Conservation (phyloP, 2,797 vertebrate genomes). For the Sorex maritimensis region DNA sequence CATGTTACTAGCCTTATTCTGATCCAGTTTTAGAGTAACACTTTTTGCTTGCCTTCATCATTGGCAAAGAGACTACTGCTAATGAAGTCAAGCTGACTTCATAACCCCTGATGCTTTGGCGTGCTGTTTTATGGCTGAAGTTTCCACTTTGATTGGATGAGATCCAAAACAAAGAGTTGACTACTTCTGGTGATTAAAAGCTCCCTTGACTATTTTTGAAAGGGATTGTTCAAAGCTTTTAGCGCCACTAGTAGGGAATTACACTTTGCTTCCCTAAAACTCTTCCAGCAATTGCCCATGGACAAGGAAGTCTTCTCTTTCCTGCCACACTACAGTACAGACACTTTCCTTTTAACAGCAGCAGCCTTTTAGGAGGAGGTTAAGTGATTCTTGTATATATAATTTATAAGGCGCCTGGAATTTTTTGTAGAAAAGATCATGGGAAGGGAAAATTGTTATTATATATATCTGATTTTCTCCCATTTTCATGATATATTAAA, state of each 20-base stretch:
- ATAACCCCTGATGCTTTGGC: constrained; percentile 69
- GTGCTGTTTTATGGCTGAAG: constrained; percentile 66
- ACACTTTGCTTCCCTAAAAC: constrained; percentile 75
- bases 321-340: constrained; percentile 27
- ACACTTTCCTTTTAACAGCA: constrained; percentile 79
- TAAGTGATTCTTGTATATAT: constrained; percentile 83
- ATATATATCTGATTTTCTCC: constrained; percentile 55
- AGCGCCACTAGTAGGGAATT: constrained; percentile 76
- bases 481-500: constrained; percentile 55
- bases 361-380: constrained; percentile 79
- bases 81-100: constrained; percentile 75
- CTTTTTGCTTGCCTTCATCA: constrained; percentile 8
- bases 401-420: constrained; percentile 82
- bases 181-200: constrained; percentile 86
- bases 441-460: constrained; percentile 83
- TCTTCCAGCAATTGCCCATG: constrained; percentile 2
- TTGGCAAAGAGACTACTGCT: constrained; percentile 62
- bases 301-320: constrained; percentile 48
- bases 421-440: constrained; percentile 76
- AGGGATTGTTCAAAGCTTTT: constrained; percentile 85
- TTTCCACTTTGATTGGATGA: constrained; percentile 81
- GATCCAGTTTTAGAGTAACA: constrained; percentile 12
- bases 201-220: constrained; percentile 83
- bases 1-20: neutral
- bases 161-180: constrained; percentile 82